phyloP scores from a whole-genome alignment of 2,888 invertebrate species.

The Troilus luridus region DNA sequence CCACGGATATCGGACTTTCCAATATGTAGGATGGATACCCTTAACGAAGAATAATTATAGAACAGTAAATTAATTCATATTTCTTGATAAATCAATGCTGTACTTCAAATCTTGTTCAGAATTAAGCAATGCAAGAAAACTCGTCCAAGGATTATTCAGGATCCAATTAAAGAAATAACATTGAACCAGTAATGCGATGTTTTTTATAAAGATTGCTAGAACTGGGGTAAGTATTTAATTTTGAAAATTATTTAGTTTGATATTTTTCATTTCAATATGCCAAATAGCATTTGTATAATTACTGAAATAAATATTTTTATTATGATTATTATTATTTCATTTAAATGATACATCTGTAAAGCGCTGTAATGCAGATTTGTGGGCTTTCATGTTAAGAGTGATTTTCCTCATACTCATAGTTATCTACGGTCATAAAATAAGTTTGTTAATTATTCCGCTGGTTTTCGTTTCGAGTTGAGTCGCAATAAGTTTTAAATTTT shows the following conservation, averaged over 20 bases:
- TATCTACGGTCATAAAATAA: too few relatives aligned
- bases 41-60: not conserved
- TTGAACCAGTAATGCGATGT: not conserved
- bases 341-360: too few relatives aligned
- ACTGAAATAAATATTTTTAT: too few relatives aligned
- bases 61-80: not conserved
- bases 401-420: too few relatives aligned
- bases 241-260: not conserved
- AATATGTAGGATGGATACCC: not conserved
- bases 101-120: not conserved
- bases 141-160: not conserved
- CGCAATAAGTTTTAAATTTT: too few relatives aligned
- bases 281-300: too few relatives aligned
- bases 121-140: not conserved
- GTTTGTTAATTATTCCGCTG: too few relatives aligned
- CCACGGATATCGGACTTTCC: not conserved
- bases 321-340: too few relatives aligned
- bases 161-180: not conserved
- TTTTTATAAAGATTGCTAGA: not conserved
- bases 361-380: too few relatives aligned
- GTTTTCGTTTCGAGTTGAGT: too few relatives aligned
- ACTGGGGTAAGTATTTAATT: not conserved
- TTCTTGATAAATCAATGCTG: not conserved
- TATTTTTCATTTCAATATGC: not conserved
- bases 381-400: too few relatives aligned